Base-by-base conservation (phyloP, 1,140 invertebrate species). In the Aphis gossypii region DNA sequence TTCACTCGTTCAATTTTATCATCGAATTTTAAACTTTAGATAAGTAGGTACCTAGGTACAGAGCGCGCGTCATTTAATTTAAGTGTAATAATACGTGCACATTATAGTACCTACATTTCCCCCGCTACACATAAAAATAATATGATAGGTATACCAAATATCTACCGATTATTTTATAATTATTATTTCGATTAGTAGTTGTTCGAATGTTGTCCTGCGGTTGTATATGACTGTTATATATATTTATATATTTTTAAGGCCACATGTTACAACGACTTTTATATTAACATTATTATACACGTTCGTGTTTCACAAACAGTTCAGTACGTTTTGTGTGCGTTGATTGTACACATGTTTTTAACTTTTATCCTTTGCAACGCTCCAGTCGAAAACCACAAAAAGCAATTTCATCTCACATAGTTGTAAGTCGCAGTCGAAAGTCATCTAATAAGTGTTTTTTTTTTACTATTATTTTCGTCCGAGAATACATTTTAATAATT, bases 1-100 rank as follows among this genome's bases (percentile, higher is more conserved):
- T 35, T 35, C 14, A 76, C 60, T n/a, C 60, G n/a, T n/a, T 76
- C n/a, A 76, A 76, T 35, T n/a, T 76, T 76, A 76, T 76, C 60
- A n/a, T 76, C n/a, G 30, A 76, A 76, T 76, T 76, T 76, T 76
- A 76, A 76, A 76, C 30, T 76, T n/a, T 76, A 76, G 60, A 76
- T 76, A 76, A 76, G 60, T 68, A 46, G 46, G 14, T 46, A 46
- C 11, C 4, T 46, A 48, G 60, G 2, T n/a, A 35, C 6, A n/a
- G 60, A n/a, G 14, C 14, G 60, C n/a, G n/a, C 30, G 60, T 68
- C 60, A 76, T 76, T 76, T 76, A 8, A 60, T 30, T 60, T 60
- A n/a, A 14, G 48, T 41, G 38, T 3, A 51, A 51, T 51, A 18
- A 41, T 41, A 41, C 38, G 38, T 51, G 48, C 14, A 1, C n/a